Evolutionary conservation across 2,888 invertebrate genomes (phyloP).

Genomic region (Agrotis segetum): DNA sequence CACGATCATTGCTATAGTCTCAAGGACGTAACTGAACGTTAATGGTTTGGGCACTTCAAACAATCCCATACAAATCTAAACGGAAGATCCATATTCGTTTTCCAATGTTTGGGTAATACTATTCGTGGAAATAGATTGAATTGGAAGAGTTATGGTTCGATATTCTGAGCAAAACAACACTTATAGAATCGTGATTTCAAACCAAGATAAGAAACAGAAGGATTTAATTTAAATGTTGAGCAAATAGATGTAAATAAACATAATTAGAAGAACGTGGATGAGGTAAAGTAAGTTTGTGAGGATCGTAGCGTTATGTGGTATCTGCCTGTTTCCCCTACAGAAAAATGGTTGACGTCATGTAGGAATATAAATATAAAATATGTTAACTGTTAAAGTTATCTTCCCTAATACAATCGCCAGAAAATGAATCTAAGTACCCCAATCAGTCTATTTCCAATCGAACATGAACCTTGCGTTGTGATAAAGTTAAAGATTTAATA

Average conservation of each 20-base stretch:
- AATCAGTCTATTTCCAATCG: no score
- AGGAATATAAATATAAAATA: conserved; percentile 8
- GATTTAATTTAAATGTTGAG: conserved; percentile 8
- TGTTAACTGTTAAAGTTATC: conserved; percentile 20
- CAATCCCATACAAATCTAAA: conserved; percentile 62
- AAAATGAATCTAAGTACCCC: no score
- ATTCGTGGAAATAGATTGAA: conserved; percentile 52
- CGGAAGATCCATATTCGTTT: conserved; percentile 61
- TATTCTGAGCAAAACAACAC: conserved; percentile 37
- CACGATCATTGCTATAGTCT: conserved; percentile 57
- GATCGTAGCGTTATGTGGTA: no score
- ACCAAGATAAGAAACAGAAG: conserved; percentile 19
- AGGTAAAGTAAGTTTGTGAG: no score
- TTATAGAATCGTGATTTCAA: conserved; percentile 2
- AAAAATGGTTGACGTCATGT: no score
- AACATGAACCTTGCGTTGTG: no score
- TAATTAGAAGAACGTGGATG: no score
- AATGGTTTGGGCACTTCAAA: conserved; percentile 64
- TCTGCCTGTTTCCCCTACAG: no score
- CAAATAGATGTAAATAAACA: conserved; percentile 10
- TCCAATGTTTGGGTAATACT: conserved; percentile 58
- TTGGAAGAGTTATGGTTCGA: conserved; percentile 27
- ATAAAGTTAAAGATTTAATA: no score
- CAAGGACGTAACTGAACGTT: conserved; percentile 66
- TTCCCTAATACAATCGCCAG: background rate